Conservation (phyloP, 2,888 invertebrate genomes). For the Antitype chi region DNA sequence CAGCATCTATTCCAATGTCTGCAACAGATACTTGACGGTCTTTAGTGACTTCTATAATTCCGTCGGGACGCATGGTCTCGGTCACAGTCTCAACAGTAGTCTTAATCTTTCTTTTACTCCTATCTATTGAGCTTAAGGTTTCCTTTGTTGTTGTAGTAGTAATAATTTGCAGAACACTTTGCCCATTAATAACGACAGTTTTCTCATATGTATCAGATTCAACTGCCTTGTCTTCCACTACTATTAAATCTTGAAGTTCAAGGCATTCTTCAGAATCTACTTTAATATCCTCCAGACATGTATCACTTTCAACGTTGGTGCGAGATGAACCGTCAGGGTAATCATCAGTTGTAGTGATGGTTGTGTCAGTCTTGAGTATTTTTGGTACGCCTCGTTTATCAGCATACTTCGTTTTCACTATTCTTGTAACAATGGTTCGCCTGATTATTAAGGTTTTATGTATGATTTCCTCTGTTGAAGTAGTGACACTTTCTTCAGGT, state of each 20-base stretch:
- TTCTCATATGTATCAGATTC: conserved; percentile 80
- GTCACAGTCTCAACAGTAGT: conserved; percentile 84
- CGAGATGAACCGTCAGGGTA: conserved; percentile 87
- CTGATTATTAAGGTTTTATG: conserved; percentile 77
- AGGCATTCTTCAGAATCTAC: conserved; percentile 71
- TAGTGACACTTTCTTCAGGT: conserved; percentile 81
- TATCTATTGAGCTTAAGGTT: conserved; percentile 78
- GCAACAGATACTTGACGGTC: conserved; percentile 84
- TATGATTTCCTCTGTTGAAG: conserved; percentile 81
- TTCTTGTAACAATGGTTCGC: conserved; percentile 80
- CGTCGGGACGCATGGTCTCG: conserved; percentile 81
- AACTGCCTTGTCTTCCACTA: conserved; percentile 79
- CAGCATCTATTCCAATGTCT: conserved; percentile 74
- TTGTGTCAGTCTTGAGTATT: conserved; percentile 84
- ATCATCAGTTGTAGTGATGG: conserved; percentile 83
- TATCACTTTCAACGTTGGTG: conserved; percentile 84
- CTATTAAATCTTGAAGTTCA: conserved; percentile 79
- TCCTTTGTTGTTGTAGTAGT: conserved; percentile 84
- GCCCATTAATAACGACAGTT: conserved; percentile 77
- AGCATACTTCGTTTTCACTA: conserved; percentile 81
- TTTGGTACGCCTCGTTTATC: conserved; percentile 76
- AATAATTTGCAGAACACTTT: conserved; percentile 81
- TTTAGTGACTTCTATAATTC: conserved; percentile 84
- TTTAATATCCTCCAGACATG: conserved; percentile 81
- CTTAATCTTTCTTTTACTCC: conserved; percentile 82